Base-by-base conservation (phyloP, 2,888 invertebrate species). In the Orthonevra nobilis region DNA sequence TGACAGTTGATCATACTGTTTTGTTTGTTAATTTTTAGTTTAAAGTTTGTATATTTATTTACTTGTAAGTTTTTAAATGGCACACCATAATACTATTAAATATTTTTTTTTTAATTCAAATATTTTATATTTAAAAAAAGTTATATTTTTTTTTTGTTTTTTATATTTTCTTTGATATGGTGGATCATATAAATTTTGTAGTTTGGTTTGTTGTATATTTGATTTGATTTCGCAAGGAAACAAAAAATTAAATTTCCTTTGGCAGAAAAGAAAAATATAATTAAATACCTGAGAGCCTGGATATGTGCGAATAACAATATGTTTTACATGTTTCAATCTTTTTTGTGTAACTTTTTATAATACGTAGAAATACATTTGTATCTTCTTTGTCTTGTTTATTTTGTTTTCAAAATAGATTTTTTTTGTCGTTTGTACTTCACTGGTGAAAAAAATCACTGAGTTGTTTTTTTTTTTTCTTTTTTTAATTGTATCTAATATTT, bases 401-500 rank as follows among this genome's bases (percentile, higher is more conserved):
- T 63, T 69, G 38, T 64, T 75, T 79, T 64, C 66, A 66, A 79
- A 72, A 74, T 61, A 68, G 46, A 61, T 70, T 61, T 52, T 81
- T 63, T 58, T 74, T 79, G 86, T 86, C 85, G 86, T 89, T 89
- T 89, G 88, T 89, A 89, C 89, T 89, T 87, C 85, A 86, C 87
- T 87, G 89, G 89, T 89, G 88, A 86, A 87, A n/a, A n/a, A 79
- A 87, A 88, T 89, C 89, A 89, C 89, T 89, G 89, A 88, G 87
- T 87, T 83, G 85, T 82, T 44, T 52, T 42, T 64, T 54, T 75
- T 48, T 70, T 70, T 73, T 63, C 63, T 66, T 72, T 58, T 70
- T 81, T 61, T 50, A 69, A 64, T 68, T 69, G 32, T 81, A 77
- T 72, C 70, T 79, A 70, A 58, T 72, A 56, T 69, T 72, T 74